Evolutionary conservation across 2,888 invertebrate genomes (phyloP).

Genomic region (Drosophila quinaria): DNA sequence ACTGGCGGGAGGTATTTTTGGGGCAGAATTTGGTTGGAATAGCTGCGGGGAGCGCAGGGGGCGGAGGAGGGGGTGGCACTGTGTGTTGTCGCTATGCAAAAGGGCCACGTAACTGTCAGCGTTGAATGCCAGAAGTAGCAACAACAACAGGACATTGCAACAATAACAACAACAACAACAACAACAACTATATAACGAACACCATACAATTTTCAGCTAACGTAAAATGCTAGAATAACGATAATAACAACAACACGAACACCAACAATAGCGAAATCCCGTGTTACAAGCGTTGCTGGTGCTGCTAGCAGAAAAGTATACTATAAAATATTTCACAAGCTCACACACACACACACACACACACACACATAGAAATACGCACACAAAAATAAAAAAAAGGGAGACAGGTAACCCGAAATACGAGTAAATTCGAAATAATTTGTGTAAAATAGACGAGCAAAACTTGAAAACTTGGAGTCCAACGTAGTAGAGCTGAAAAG

Average conservation of each 20-base stretch:
- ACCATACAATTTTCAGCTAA: slow-evolving; percentile 55
- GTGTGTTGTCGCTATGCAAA: slow-evolving; percentile 67
- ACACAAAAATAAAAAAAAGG: slow-evolving; percentile 8
- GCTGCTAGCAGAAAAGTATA: slow-evolving; percentile 66
- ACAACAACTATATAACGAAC: slow-evolving; percentile 22
- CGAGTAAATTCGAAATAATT: slow-evolving; percentile 71
- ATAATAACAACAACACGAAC: slow-evolving; percentile 20
- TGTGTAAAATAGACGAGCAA: slow-evolving; percentile 72
- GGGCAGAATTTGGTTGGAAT: not conserved
- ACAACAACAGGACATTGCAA: slow-evolving; percentile 19
- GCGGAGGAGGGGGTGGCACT: not conserved
- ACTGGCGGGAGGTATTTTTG: slow-evolving; percentile 3
- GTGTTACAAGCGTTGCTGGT: slow-evolving; percentile 45
- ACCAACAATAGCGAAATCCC: slow-evolving; percentile 43
- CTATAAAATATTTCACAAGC: slow-evolving; percentile 56
- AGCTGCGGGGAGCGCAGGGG: not conserved
- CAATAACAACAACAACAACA: slow-evolving; percentile 24
- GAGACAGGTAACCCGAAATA: slow-evolving; percentile 68
- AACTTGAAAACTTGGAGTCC: slow-evolving; percentile 1
- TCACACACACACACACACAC: slow-evolving; percentile 18
- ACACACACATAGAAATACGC: slow-evolving; percentile 26
- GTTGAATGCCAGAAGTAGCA: slow-evolving; percentile 48
- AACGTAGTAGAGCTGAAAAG: not conserved
- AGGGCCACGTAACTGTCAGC: slow-evolving; percentile 64
- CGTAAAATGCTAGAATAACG: slow-evolving; percentile 42